Evolutionary conservation across 1,140 invertebrate genomes (phyloP), one percentile per base, ranked within the genome.

Genomic region (Apis laboriosa): DNA sequence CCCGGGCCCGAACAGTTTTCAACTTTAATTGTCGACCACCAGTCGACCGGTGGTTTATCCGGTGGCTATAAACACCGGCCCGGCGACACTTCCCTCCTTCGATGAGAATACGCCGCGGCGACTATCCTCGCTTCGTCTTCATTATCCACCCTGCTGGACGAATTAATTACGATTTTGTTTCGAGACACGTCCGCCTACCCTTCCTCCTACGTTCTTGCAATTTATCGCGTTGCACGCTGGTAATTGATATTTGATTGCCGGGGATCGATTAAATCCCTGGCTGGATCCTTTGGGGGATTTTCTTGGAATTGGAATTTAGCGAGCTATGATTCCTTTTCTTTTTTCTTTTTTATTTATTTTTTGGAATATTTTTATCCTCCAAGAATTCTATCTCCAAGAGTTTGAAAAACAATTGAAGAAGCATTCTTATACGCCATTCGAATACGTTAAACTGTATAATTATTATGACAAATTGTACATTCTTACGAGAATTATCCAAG

Each of bases 21-120:
- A 89, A 88, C 89, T 91, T 89, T 89, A 90, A 90, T 91, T 90
- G 85, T 88, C 88, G 80, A 60, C 80, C 84, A 43, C 34, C n/a
- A 73, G 82, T 74, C 76, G 24, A 24, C 77, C 66, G 71, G 83
- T 68, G 88, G 67, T 88, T 86, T 85, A 86, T 81, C 86, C 84
- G 67, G 24, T 24, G 24, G 63, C 84, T 75, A 87, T 87, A 84
- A 87, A 86, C 76, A 81, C 73, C 19, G 77, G 49, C 21, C 76
- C 55, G 81, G 63, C 63, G 85, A 84, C 60, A 79, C 19, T 63
- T 73, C 58, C 34, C 19, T 63, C 68, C 58, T 51, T 77, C 84
- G 53, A 66, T 64, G 61, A 53, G n/a, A 73, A 43, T 53, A 28
- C 60, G 60, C 51, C 60, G 28, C 28, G 28, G 55, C 78, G 28